phyloP scores from a whole-genome alignment of 2,113 vertebrate species.

The Ursus arctos region DNA sequence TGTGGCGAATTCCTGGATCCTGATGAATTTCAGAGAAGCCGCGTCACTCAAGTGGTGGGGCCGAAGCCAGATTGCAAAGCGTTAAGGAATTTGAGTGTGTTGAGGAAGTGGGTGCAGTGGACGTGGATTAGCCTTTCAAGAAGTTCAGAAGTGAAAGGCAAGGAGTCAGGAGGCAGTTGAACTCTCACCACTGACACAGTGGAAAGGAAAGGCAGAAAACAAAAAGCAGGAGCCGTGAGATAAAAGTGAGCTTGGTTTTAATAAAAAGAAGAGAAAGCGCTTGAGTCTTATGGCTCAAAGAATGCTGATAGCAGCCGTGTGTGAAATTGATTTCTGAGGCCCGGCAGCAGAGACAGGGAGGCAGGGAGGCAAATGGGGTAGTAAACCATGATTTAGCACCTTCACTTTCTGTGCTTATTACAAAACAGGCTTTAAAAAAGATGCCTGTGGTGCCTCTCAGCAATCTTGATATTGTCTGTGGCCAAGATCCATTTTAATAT shows the following conservation, averaged over 20 bases:
- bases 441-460: constrained; percentile 59
- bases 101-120: background rate
- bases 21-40: constrained; percentile 26
- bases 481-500: constrained; percentile 64
- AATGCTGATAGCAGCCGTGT: constrained; percentile 75
- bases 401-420: constrained; percentile 71
- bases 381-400: constrained; percentile 78
- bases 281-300: constrained; percentile 64
- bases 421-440: constrained; percentile 74
- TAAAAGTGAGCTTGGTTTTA: constrained; percentile 73
- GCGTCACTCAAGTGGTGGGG: background rate
- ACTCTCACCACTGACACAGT: background rate
- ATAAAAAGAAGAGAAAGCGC: constrained; percentile 68
- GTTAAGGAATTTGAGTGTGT: background rate
- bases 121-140: background rate
- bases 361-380: constrained; percentile 50
- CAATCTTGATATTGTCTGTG: constrained; percentile 55
- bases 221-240: constrained; percentile 7
- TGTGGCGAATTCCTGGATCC: constrained; percentile 46
- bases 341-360: constrained; percentile 40
- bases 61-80: background rate
- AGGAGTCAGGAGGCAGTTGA: background rate
- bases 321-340: constrained; percentile 81
- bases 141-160: constrained; percentile 10
- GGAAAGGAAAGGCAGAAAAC: background rate